phyloP scores from a whole-genome alignment of 2,888 invertebrate species.

The Lochmaea crataegi region DNA sequence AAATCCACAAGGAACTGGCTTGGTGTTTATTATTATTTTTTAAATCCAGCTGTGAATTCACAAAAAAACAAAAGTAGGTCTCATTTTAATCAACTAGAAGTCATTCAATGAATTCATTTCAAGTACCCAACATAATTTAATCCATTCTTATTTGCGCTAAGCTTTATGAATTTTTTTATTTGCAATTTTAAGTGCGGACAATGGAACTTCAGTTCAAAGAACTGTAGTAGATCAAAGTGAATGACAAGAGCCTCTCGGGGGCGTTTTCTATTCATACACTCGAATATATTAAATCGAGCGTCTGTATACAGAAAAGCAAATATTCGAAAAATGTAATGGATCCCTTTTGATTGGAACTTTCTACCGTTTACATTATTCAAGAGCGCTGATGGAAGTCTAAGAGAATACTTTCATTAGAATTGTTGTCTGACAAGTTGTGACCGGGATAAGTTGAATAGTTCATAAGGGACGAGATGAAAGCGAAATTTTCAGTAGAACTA shows the following conservation, averaged over 20 bases:
- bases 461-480: too few species aligned
- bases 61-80: too few species aligned
- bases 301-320: constrained; percentile 1
- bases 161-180: not conserved
- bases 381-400: not conserved
- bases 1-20: too few species aligned
- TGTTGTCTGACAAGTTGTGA: not conserved
- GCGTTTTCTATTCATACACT: constrained; percentile 13
- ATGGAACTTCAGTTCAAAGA: constrained; percentile 10
- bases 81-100: not conserved
- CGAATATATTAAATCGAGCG: constrained; percentile 12
- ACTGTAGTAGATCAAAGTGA: constrained; percentile 10
- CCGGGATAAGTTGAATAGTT: too few species aligned
- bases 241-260: constrained; percentile 1
- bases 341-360: not conserved
- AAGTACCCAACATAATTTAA: not conserved
- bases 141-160: not conserved
- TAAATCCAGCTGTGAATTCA: too few species aligned
- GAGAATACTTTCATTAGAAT: not conserved
- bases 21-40: too few species aligned
- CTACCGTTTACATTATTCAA: not conserved
- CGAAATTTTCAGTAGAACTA: too few species aligned
- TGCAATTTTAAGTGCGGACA: not conserved
- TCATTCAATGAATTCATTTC: not conserved
- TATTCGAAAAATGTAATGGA: constrained; percentile 17